Evolutionary conservation across 2,797 vertebrate genomes (phyloP).

Genomic region (Sphaeramia orbicularis): DNA sequence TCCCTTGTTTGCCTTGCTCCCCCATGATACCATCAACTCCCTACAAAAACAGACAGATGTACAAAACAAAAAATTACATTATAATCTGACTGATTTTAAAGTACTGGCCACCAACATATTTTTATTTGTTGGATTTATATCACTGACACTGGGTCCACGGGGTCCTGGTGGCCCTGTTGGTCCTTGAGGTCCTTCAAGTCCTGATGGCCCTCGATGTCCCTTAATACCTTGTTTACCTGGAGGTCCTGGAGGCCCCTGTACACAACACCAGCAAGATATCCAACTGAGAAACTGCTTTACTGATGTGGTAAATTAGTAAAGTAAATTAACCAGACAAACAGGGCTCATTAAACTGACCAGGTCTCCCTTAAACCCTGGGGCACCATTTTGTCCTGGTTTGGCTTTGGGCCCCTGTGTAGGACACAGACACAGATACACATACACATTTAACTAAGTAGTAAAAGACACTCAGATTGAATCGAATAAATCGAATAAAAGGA

Average conservation of each 20-base stretch:
- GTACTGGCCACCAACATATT: no score
- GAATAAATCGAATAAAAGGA: no score
- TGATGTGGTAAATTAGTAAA: slow-evolving; percentile 5
- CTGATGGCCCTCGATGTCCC: slow-evolving; percentile 75
- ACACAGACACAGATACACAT: slow-evolving; percentile 22
- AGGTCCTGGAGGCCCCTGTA: slow-evolving; percentile 79
- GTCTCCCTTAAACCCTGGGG: slow-evolving; percentile 78
- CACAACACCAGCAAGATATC: slow-evolving; percentile 21
- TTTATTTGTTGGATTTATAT: not conserved
- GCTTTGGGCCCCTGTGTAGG: slow-evolving; percentile 77
- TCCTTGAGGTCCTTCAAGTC: slow-evolving; percentile 75
- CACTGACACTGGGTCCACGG: slow-evolving; percentile 77
- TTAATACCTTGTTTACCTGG: slow-evolving; percentile 77
- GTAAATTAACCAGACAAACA: not conserved
- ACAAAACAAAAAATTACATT: not conserved
- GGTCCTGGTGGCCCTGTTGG: slow-evolving; percentile 71
- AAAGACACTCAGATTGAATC: not conserved
- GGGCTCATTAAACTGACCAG: slow-evolving; percentile 62
- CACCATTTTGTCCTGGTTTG: slow-evolving; percentile 73
- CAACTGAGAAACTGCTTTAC: not conserved
- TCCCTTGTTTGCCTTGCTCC: slow-evolving; percentile 82
- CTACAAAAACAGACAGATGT: slow-evolving; percentile 53
- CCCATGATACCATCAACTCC: slow-evolving; percentile 83
- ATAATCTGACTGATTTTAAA: not conserved
- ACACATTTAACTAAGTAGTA: slow-evolving; percentile 12